phyloP scores from a whole-genome alignment of 2,113 vertebrate genomes.

The Romanogobio albipinnatus region DNA sequence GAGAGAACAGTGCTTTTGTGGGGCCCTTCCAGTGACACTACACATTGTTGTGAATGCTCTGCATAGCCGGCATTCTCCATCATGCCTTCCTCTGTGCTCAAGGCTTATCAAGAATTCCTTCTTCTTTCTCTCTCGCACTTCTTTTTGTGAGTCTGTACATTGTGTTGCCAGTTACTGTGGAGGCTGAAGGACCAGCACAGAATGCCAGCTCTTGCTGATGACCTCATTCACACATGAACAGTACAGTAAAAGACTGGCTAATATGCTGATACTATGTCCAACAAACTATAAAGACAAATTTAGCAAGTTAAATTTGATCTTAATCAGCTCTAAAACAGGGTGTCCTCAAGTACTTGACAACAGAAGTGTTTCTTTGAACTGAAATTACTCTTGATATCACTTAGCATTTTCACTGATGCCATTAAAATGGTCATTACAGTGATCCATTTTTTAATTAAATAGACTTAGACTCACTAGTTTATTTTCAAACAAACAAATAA shows the following conservation, averaged over 20 bases:
- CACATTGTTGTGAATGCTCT: slow-evolving; percentile 96
- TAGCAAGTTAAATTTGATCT: not conserved
- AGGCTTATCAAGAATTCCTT: slow-evolving; percentile 80
- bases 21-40: slow-evolving; percentile 80
- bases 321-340: not conserved
- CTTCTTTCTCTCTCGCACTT: slow-evolving; percentile 75
- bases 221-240: slow-evolving; percentile 31
- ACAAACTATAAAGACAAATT: not conserved
- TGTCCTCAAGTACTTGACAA: not conserved
- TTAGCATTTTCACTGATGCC: not conserved
- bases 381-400: too few relatives aligned
- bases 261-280: not conserved
- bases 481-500: not conserved
- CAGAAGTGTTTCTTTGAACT: not conserved
- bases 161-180: slow-evolving; percentile 51
- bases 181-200: slow-evolving; percentile 38
- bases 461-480: not conserved
- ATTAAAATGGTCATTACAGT: not conserved
- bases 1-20: slow-evolving; percentile 93
- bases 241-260: slow-evolving; percentile 11
- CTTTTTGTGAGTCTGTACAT: slow-evolving; percentile 57
- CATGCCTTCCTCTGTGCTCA: slow-evolving; percentile 78
- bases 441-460: not conserved
- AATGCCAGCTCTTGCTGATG: slow-evolving; percentile 38
- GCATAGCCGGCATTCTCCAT: slow-evolving; percentile 90